These are phyloP conservation scores for Oryzias celebensis DNA, from an alignment of 2,113 vertebrate genomes.

Conservation along the genomic window DNA sequence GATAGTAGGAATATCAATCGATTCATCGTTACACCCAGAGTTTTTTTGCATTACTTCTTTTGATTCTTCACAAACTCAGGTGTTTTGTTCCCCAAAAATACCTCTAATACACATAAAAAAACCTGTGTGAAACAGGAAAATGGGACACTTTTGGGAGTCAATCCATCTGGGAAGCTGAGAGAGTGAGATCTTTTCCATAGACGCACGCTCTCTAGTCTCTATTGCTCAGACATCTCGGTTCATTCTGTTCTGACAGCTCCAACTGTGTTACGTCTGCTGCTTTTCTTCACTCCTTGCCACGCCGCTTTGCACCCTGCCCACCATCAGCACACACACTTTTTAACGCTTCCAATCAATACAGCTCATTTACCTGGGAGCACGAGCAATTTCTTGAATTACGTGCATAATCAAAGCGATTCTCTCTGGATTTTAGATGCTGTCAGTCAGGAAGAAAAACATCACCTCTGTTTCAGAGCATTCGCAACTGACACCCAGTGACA, in stretches of 20 bases:
- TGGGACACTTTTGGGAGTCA: constrained; percentile 44
- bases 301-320: not conserved
- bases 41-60: too few species aligned
- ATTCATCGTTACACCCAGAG: too few species aligned
- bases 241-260: constrained; percentile 56
- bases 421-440: constrained; percentile 23
- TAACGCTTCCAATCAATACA: constrained; percentile 25
- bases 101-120: too few species aligned
- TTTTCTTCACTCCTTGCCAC: constrained; percentile 11
- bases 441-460: constrained; percentile 24
- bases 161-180: constrained; percentile 40
- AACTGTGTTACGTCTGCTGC: constrained; percentile 43
- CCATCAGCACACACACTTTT: not conserved
- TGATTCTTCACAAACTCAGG: too few species aligned
- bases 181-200: constrained; percentile 34
- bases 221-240: constrained; percentile 61
- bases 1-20: too few species aligned
- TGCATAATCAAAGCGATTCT: constrained; percentile 9
- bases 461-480: constrained; percentile 22
- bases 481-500: not conserved
- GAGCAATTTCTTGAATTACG: constrained; percentile 20
- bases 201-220: not conserved
- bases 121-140: constrained; percentile 19
- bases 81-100: too few species aligned
- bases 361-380: constrained; percentile 36